Conservation (phyloP, 92 coral and sea anemone species). For the Diadumene lineata region DNA sequence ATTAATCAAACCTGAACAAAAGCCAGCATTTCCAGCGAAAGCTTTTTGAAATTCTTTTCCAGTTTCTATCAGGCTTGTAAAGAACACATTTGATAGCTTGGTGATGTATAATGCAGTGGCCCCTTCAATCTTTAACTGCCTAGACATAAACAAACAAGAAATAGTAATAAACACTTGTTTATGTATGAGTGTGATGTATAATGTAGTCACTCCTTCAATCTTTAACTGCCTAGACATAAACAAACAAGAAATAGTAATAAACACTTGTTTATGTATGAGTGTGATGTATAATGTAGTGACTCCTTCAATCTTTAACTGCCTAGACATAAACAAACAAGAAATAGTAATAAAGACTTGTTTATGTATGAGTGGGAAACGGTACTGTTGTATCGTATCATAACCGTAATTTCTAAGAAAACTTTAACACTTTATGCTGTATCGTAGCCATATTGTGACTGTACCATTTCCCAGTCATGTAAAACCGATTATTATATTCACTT, state of each 20-base stretch:
- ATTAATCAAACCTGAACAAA: constrained; percentile 75
- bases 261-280: too few species aligned
- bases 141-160: constrained; percentile 22
- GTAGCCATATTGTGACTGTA: too few species aligned
- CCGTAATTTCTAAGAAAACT: too few species aligned
- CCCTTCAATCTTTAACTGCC: constrained; percentile 97
- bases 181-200: constrained; percentile 93
- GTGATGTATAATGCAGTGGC: constrained; percentile 91
- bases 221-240: constrained; percentile 70
- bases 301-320: constrained; percentile 97
- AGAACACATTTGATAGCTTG: constrained; percentile 90
- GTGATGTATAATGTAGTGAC: constrained; percentile 91
- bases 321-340: constrained; percentile 22
- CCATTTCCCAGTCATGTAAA: too few species aligned
- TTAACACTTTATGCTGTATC: too few species aligned
- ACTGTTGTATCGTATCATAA: too few species aligned
- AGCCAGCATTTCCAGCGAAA: constrained; percentile 81
- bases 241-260: too few species aligned
- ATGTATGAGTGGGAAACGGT: too few species aligned
- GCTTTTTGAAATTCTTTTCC: constrained; percentile 88
- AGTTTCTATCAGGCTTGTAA: constrained; percentile 90
- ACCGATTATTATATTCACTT: too few species aligned
- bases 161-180: too few species aligned
- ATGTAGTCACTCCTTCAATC: constrained; percentile 95
- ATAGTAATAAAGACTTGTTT: too few species aligned